Evolutionary conservation across 2,113 vertebrate species (phyloP), one percentile per base, ranked within the genome.

Genomic region (Strigops habroptila): DNA sequence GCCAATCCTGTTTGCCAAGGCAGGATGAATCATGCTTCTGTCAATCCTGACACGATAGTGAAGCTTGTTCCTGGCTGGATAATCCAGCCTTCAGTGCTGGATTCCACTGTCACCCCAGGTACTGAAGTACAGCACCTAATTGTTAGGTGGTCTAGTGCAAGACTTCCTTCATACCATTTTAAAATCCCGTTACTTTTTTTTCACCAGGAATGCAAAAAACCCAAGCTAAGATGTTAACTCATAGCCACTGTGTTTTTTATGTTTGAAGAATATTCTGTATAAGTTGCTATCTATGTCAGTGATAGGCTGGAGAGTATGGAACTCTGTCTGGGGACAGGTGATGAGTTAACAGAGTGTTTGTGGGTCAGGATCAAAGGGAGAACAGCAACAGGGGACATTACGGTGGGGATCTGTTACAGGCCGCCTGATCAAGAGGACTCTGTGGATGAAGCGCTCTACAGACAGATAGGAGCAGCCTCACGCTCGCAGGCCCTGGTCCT

Each of bases 81-180:
- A 71, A 82, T 28, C 22, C 70, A 90, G 12, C 10, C 14, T 84
- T 16, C 60, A 28, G 37, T 44, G n/a, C 51, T 70, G 62, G 55
- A 78, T 90, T 27, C 19, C n/a, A 37, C 30, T 1, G 0, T 69
- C 13, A 37, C 31, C 35, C 27, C 11, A 19, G 67, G n/a, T 33
- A 43, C 28, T 37, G 35, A 76, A 55, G 39, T 41, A 51, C 48
- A 59, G 22, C 13, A 5, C 30, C 23, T 80, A n/a, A 68, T n/a
- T 2, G 0, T 62, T 18, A 80, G 17, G 22, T 0, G 1, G 15
- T 53, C 22, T 46, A 41, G 43, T 12, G 14, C n/a, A 88, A 64
- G 3, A 7, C 39, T 55, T 83, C 59, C 17, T 77, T 86, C 39
- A 23, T 6, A 63, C 5, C 5, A 15, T 57, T 86, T 77, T 18